Base-by-base conservation (phyloP, 2,888 invertebrate species). In the Gisinianus flammeolus region DNA sequence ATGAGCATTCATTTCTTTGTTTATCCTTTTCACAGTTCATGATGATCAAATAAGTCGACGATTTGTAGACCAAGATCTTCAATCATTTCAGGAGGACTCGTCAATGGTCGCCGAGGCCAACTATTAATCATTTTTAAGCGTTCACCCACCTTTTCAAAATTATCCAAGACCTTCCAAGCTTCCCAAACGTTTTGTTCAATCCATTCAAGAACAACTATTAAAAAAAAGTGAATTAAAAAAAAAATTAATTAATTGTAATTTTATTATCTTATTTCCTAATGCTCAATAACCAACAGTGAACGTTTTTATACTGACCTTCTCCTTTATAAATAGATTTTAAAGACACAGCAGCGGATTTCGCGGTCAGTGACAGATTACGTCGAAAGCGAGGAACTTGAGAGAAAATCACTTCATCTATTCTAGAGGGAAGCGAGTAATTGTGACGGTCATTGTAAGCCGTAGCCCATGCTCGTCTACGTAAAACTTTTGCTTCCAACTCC, bases 131-230 rank as follows among this genome's bases (percentile, higher is more conserved):
- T 80, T 74, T 82, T 82, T 30, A 84, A 68, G n/a, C 75, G 72
- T 19, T 83, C 81, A 10, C 82, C 85, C 28, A 81, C 81, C 19
- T 76, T 78, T 71, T 83, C 83, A n/a, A 83, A 76, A 8, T 73
- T 75, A 44, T 82, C 80, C 35, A 85, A 35, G 2, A 78, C 76
- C 68, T 82, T 81, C 85, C 83, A 85, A n/a, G 82, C 81, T 74
- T 81, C 81, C 83, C 83, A 85, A 31, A 85, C 68, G 70, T 85
- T 85, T 66, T 83, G 83, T 64, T 85, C 85, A 10, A 85, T 78
- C 85, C 85, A 85, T 68, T 85, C 85, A 22, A 83, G 74, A 35
- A 85, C 81, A n/a, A 24, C n/a, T 16, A 44, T 44, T 6, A 44
- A 10, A 16, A 44, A 16, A 44, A 44, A 10, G 16, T 44, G 16